Evolutionary conservation across 64 coral and sea anemone species (phyloP).

Genomic region (Montipora efflorescens): DNA sequence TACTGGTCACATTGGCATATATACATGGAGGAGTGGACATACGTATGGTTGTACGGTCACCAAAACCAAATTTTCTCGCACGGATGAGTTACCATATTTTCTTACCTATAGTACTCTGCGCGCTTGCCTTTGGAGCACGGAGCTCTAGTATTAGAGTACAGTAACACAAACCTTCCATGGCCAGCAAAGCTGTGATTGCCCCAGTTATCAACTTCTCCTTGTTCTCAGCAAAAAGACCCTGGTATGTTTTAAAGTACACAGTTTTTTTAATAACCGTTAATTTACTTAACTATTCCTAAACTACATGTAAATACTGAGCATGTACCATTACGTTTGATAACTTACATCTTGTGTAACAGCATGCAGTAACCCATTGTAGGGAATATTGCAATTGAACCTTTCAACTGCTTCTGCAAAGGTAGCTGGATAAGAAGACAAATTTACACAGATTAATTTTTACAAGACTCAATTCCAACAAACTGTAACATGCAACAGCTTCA

Average conservation of each 20-base stretch:
- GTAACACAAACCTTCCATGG: constrained; percentile 78
- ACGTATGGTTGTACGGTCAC: no score
- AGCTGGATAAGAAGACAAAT: constrained; percentile 25
- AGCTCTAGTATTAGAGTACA: neutral
- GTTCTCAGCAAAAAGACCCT: constrained; percentile 97
- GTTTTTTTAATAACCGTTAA: neutral
- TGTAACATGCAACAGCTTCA: no score
- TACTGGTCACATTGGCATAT: no score
- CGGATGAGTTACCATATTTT: no score
- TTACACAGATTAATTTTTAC: neutral
- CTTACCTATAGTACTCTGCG: no score
- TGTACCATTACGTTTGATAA: neutral
- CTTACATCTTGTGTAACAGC: constrained; percentile 98
- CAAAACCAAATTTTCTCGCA: no score
- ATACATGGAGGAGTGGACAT: no score
- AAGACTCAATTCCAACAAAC: neutral
- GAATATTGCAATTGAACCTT: constrained; percentile 96
- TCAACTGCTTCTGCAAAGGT: constrained; percentile 95
- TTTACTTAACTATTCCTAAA: no score
- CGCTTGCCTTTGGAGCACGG: no score
- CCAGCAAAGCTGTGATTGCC: constrained; percentile 87
- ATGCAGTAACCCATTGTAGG: constrained; percentile 95
- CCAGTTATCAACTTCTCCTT: constrained; percentile 97
- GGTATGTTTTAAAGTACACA: neutral
- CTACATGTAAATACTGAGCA: neutral